phyloP scores from a whole-genome alignment of 2,113 vertebrate species.

The Pelobates fuscus region DNA sequence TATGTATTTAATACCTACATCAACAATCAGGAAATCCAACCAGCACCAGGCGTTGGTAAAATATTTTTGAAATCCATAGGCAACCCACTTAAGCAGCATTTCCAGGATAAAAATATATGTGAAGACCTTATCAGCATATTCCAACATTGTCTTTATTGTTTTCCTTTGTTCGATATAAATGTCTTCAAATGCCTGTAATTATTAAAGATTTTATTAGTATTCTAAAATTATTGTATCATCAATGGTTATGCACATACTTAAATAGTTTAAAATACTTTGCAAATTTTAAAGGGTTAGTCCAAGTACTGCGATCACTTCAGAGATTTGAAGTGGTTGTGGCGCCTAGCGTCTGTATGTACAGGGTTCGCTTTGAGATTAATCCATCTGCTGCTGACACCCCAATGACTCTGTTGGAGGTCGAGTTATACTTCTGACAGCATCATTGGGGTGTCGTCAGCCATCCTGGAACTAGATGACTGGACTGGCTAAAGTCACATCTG shows the following conservation, averaged over 20 bases:
- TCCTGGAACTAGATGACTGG: no score
- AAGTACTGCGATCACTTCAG: no score
- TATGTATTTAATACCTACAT: conserved; percentile 86
- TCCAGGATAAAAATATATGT: conserved; percentile 96
- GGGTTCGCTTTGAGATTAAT: no score
- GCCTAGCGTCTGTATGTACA: no score
- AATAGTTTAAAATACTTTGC: background rate
- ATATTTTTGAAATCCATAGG: conserved; percentile 94
- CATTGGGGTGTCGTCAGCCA: no score
- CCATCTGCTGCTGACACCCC: no score
- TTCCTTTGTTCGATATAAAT: conserved; percentile 86
- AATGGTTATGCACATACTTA: no score
- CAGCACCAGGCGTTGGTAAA: conserved; percentile 97
- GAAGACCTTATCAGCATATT: conserved; percentile 95
- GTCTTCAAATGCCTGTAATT: conserved; percentile 90
- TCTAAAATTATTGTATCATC: background rate
- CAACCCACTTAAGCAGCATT: conserved; percentile 97
- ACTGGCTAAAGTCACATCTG: no score
- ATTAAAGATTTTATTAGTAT: background rate
- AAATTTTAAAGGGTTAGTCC: no score
- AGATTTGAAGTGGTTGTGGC: no score
- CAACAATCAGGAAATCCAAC: conserved; percentile 94
- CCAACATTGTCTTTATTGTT: conserved; percentile 85
- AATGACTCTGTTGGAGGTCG: no score
- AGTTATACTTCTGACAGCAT: no score